Percentiles rank a stretch among this genome's conserved stretches.
These are phyloP conservation scores for Syngnathus acus DNA, from an alignment of 2,797 vertebrate genomes.

Conservation along the genomic window DNA sequence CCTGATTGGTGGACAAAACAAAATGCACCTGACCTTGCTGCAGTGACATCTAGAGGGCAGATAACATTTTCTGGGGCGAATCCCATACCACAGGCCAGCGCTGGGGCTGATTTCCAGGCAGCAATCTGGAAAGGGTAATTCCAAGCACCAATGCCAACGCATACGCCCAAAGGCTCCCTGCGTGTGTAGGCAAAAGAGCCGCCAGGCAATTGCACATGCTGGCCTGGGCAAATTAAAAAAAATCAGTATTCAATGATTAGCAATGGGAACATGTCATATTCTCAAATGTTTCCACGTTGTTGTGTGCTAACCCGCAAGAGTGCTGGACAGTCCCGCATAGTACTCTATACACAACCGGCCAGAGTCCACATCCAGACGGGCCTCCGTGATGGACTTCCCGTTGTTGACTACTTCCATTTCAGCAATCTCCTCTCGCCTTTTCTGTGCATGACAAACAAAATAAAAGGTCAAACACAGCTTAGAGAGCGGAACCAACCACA, in stretches of 20 bases:
- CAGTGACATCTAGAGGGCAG: conserved; percentile 20
- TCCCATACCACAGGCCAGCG: conserved; percentile 85
- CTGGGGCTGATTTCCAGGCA: conserved; percentile 90
- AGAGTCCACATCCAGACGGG: conserved; percentile 80
- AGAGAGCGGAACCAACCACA: too few species aligned
- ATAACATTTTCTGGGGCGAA: background rate
- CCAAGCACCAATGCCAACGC: conserved; percentile 94
- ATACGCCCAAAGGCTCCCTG: conserved; percentile 90
- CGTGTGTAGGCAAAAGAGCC: conserved; percentile 93
- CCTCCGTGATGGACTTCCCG: conserved; percentile 90
- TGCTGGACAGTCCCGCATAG: conserved; percentile 80
- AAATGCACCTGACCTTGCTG: background rate
- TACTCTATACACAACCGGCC: conserved; percentile 87
- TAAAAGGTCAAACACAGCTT: too few species aligned
- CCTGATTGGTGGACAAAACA: conserved; percentile 58
- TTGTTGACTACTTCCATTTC: conserved; percentile 87
- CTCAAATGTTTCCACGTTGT: background rate
- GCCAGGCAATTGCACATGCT: conserved; percentile 84
- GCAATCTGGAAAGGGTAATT: conserved; percentile 97
- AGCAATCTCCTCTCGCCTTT: conserved; percentile 70
- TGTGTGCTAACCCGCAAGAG: conserved; percentile 73
- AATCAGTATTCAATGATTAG: background rate
- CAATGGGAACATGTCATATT: background rate
- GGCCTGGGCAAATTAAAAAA: conserved; percentile 65
- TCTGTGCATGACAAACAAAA: conserved; percentile 59